phyloP scores from a whole-genome alignment of 2,113 vertebrate species.

The Odocoileus virginianus region DNA sequence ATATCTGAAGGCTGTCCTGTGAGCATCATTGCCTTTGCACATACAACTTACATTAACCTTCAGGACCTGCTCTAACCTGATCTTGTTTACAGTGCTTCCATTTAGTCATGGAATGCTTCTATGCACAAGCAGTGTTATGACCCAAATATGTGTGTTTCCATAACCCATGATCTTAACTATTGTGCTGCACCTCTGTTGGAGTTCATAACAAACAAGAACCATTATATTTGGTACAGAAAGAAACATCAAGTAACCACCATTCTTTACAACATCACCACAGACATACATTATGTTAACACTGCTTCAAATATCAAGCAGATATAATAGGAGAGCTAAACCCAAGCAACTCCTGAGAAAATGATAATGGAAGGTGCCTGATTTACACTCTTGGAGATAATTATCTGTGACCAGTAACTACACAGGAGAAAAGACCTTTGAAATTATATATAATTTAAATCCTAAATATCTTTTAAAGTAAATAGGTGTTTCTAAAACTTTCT shows the following conservation, averaged over 20 bases:
- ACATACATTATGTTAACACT: background rate
- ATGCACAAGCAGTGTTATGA: background rate
- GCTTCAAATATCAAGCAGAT: background rate
- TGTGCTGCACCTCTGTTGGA: background rate
- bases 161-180: background rate
- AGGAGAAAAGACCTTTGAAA: conserved; percentile 9
- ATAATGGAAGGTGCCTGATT: background rate
- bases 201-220: background rate
- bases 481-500: background rate
- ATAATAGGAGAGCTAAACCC: background rate
- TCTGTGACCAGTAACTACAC: background rate
- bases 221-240: background rate
- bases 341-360: background rate
- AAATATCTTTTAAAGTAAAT: conserved; percentile 33
- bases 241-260: background rate
- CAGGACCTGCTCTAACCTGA: background rate
- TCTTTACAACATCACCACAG: background rate
- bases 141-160: background rate
- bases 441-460: conserved; percentile 8
- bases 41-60: background rate
- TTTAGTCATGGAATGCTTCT: background rate
- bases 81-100: background rate
- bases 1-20: background rate
- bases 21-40: background rate
- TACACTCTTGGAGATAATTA: conserved; percentile 5